A percentile compares a stretch with the other conserved stretches of the same genome.
These are phyloP conservation scores for Andrena flavipes DNA, from an alignment of 2,888 invertebrate species.

Conservation along the genomic window DNA sequence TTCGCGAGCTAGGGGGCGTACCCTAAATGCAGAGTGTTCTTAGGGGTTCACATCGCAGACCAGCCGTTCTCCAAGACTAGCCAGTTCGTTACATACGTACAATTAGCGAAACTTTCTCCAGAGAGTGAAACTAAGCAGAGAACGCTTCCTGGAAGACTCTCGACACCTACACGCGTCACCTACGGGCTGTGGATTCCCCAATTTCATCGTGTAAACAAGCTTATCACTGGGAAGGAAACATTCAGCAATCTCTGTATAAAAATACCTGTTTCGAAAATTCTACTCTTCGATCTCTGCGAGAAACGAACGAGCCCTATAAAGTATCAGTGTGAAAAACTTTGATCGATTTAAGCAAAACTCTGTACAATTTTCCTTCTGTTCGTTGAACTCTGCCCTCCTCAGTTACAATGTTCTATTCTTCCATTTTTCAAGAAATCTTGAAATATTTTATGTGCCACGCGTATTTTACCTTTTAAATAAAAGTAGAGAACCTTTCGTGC, in stretches of 20 bases:
- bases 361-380: no score
- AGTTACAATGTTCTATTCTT: no score
- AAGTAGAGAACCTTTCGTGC: no score
- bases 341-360: no score
- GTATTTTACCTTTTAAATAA: no score
- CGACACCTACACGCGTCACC: neutral
- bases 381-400: no score
- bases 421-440: no score
- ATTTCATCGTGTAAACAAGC: conserved; percentile 18
- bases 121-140: conserved; percentile 34
- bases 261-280: neutral
- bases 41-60: neutral
- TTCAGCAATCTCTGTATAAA: no score
- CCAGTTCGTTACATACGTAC: neutral
- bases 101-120: conserved; percentile 42
- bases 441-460: no score
- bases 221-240: neutral
- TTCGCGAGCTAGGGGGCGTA: no score
- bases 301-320: no score
- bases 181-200: conserved; percentile 7
- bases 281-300: neutral
- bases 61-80: neutral
- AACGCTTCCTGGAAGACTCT: conserved; percentile 12
- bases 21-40: neutral
- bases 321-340: no score